These are phyloP conservation scores for Meda fulgida DNA, from an alignment of 2,797 vertebrate genomes.

Conservation along the genomic window DNA sequence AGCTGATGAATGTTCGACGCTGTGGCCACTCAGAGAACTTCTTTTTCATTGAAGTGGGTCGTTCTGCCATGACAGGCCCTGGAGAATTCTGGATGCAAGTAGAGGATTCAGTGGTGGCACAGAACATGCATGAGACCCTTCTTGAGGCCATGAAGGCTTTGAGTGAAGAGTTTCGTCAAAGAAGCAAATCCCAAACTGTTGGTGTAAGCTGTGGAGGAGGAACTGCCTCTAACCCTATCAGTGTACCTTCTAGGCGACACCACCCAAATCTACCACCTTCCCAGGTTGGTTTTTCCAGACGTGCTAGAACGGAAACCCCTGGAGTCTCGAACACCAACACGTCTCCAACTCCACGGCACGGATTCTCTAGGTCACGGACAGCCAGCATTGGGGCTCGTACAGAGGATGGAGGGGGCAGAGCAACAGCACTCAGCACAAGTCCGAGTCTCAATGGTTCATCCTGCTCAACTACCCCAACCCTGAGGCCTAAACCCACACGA, in stretches of 20 bases:
- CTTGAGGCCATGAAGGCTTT: constrained; percentile 89
- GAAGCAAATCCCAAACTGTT: constrained; percentile 83
- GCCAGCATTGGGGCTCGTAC: constrained; percentile 80
- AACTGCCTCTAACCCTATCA: constrained; percentile 84
- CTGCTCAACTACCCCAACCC: constrained; percentile 79
- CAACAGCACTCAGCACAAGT: constrained; percentile 80
- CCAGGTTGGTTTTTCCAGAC: constrained; percentile 82
- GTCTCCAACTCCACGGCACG: constrained; percentile 78
- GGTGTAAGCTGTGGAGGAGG: constrained; percentile 80
- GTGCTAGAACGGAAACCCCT: constrained; percentile 79
- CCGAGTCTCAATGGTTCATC: constrained; percentile 82
- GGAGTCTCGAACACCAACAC: constrained; percentile 82
- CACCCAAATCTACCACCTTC: constrained; percentile 80
- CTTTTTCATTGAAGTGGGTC: constrained; percentile 90
- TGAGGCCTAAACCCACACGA: constrained; percentile 80
- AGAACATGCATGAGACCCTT: constrained; percentile 90
- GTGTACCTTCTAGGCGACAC: constrained; percentile 82
- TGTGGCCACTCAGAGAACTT: constrained; percentile 88
- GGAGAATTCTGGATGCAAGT: constrained; percentile 87
- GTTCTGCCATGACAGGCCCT: constrained; percentile 80
- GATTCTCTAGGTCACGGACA: constrained; percentile 79
- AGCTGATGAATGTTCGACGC: constrained; percentile 86
- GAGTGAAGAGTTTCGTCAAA: constrained; percentile 87
- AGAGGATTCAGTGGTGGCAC: constrained; percentile 84
- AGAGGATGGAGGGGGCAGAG: constrained; percentile 76